Conservation (phyloP, 2,113 vertebrate genomes). For the Lota lota region DNA sequence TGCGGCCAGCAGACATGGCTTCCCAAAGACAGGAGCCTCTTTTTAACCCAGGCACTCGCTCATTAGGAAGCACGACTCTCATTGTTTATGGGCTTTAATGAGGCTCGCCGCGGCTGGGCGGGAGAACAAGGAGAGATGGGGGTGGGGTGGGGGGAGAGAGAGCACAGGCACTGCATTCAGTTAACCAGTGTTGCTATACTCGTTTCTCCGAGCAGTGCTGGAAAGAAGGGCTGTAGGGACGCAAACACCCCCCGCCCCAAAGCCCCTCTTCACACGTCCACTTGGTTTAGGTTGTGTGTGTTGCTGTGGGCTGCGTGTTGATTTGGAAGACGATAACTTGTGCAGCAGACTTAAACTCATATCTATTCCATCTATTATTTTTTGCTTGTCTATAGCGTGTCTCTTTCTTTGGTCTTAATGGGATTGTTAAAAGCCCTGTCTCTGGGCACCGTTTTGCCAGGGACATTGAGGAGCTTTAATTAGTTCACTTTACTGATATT, state of each 20-base stretch:
- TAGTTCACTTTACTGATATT: constrained; percentile 65
- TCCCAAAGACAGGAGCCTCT: constrained; percentile 63
- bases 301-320: constrained; percentile 4
- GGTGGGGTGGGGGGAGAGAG: not conserved
- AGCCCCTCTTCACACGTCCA: no score
- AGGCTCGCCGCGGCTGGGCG: constrained; percentile 49
- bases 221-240: no score
- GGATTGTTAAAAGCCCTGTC: constrained; percentile 62
- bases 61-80: constrained; percentile 67
- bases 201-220: no score
- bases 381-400: not conserved
- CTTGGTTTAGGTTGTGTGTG: no score
- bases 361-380: no score
- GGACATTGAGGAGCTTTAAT: constrained; percentile 71
- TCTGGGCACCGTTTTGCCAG: constrained; percentile 62
- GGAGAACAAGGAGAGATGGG: constrained; percentile 41
- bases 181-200: no score
- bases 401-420: constrained; percentile 60
- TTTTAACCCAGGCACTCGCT: constrained; percentile 58
- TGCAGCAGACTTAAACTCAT: no score
- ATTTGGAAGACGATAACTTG: not conserved
- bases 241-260: no score
- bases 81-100: constrained; percentile 75
- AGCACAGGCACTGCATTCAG: constrained; percentile 1
- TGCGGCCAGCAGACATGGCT: constrained; percentile 52